Evolutionary conservation across 2,113 vertebrate genomes (phyloP).

Genomic region (Cisticola juncidis): DNA sequence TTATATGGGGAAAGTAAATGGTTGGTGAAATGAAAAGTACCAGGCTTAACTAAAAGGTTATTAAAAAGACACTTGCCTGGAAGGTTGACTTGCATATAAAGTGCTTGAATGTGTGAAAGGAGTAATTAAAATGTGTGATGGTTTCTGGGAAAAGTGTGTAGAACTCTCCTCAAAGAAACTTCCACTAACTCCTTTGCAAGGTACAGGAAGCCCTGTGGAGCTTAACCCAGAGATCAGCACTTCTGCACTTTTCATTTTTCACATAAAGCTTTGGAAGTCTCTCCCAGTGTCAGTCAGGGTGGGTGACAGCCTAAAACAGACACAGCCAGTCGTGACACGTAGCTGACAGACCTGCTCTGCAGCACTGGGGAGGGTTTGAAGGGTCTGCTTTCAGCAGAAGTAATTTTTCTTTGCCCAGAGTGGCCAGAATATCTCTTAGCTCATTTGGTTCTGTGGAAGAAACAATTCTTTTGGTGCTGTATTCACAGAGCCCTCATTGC

Average conservation of each 20-base stretch:
- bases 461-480: not conserved
- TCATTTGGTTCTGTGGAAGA: not conserved
- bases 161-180: not conserved
- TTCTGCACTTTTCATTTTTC: not conserved
- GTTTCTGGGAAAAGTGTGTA: not conserved
- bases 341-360: not conserved
- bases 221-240: not conserved
- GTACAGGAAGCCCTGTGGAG: not conserved
- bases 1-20: constrained; percentile 40
- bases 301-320: not conserved
- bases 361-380: not conserved
- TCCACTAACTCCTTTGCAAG: not conserved
- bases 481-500: not conserved
- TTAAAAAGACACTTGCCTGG: constrained; percentile 30
- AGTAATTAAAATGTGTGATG: constrained; percentile 7
- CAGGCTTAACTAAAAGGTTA: constrained; percentile 32
- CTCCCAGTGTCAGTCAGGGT: not conserved
- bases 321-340: not conserved
- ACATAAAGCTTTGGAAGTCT: not conserved
- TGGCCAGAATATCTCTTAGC: not conserved
- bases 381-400: not conserved
- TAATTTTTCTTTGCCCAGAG: not conserved
- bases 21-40: constrained; percentile 45
- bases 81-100: constrained; percentile 16
- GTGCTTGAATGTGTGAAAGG: constrained; percentile 19